These are phyloP conservation scores for Ricordea florida DNA, from an alignment of 92 coral and sea anemone genomes.

Conservation along the genomic window DNA sequence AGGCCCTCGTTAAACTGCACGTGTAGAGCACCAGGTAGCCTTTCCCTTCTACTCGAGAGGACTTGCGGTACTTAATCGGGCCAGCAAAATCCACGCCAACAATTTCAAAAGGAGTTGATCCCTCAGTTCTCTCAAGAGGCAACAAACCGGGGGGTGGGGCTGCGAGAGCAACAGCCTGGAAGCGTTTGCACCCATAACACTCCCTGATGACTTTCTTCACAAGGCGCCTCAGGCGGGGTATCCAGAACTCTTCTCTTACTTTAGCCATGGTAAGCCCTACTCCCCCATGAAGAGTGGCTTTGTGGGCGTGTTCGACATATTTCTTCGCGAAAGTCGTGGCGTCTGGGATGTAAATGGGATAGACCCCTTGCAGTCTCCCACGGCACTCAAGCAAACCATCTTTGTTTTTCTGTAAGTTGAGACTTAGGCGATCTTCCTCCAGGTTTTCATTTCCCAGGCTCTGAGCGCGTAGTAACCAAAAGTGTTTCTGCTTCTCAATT, in stretches of 20 bases:
- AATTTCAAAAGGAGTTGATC: background rate
- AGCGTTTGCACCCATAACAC: slow-evolving; percentile 10
- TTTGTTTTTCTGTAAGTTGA: slow-evolving; percentile 44
- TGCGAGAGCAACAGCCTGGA: slow-evolving; percentile 10
- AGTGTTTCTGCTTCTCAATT: slow-evolving; percentile 31
- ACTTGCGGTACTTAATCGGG: slow-evolving; percentile 12
- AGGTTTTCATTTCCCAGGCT: slow-evolving; percentile 23
- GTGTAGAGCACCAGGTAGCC: slow-evolving; percentile 19
- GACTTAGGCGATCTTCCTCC: slow-evolving; percentile 36
- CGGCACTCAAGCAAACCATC: slow-evolving; percentile 53
- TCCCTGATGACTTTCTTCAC: background rate
- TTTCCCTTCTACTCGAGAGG: slow-evolving; percentile 21
- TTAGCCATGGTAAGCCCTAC: slow-evolving; percentile 27
- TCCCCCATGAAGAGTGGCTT: slow-evolving; percentile 22
- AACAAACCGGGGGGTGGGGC: slow-evolving; percentile 20
- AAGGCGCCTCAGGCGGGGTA: slow-evolving; percentile 10
- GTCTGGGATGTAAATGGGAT: slow-evolving; percentile 52
- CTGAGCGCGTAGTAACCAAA: slow-evolving; percentile 42
- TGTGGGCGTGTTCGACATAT: slow-evolving; percentile 17
- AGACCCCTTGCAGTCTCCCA: slow-evolving; percentile 52
- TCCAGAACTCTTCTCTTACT: slow-evolving; percentile 17
- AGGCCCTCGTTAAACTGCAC: slow-evolving; percentile 32
- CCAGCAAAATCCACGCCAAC: slow-evolving; percentile 7
- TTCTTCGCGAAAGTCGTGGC: slow-evolving; percentile 20
- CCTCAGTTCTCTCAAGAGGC: background rate